Percentiles rank a stretch among this genome's conserved stretches.
Evolutionary conservation across 2,888 invertebrate genomes (phyloP).

Genomic region (Apeira syringaria): DNA sequence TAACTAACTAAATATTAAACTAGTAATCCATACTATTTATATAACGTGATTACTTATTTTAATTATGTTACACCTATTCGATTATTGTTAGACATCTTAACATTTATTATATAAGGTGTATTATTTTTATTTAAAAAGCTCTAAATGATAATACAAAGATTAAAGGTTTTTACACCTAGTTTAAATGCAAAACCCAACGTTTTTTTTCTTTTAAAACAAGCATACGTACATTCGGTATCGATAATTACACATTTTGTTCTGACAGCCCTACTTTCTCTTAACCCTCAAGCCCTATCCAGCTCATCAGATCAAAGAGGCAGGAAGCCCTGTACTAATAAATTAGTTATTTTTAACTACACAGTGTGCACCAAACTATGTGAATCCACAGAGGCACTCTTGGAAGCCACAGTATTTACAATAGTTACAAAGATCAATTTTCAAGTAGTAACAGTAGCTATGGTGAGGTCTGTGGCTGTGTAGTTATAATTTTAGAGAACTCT

Average conservation of each 20-base stretch:
- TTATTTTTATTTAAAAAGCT: too few relatives aligned
- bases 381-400: background rate
- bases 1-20: too few relatives aligned
- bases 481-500: background rate
- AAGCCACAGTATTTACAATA: background rate
- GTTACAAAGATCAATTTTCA: background rate
- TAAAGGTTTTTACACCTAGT: too few relatives aligned
- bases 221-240: background rate
- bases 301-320: constrained; percentile 7
- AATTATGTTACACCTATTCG: too few relatives aligned
- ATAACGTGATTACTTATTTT: too few relatives aligned
- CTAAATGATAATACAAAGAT: too few relatives aligned
- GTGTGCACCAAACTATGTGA: background rate
- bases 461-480: background rate
- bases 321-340: constrained; percentile 10
- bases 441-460: background rate
- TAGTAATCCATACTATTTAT: too few relatives aligned
- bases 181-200: too few relatives aligned
- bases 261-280: background rate
- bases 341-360: constrained; percentile 5
- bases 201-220: too few relatives aligned
- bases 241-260: background rate
- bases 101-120: too few relatives aligned
- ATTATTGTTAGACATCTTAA: too few relatives aligned
- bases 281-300: background rate